Percentiles rank a stretch among this genome's conserved stretches.
Evolutionary conservation across 2,888 invertebrate genomes (phyloP).

Genomic region (Pandemis corylana): DNA sequence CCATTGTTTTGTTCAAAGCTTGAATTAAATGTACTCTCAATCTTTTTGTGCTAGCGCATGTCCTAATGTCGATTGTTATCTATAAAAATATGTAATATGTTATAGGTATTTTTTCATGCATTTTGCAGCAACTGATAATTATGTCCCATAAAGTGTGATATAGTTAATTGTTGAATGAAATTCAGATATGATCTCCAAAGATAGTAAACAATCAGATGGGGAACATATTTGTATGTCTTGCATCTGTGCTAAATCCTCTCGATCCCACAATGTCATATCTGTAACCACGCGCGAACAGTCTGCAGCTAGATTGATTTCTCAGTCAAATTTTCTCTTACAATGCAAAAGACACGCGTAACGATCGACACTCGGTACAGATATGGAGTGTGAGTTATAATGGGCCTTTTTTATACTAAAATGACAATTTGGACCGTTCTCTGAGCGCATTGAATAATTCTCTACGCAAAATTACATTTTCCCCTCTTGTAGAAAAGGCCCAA

Average conservation of each 20-base stretch:
- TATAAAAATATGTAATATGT: not conserved
- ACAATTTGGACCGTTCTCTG: constrained; percentile 32
- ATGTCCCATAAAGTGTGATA: constrained; percentile 41
- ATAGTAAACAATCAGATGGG: constrained; percentile 48
- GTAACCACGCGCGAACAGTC: constrained; percentile 70
- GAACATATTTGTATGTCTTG: constrained; percentile 62
- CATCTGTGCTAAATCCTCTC: constrained; percentile 61
- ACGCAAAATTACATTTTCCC: constrained; percentile 32
- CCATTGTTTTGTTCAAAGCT: not conserved
- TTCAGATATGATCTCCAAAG: constrained; percentile 64
- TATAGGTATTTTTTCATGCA: constrained; percentile 11
- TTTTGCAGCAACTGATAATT: constrained; percentile 26
- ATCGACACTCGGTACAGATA: constrained; percentile 76
- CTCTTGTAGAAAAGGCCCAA: constrained; percentile 46
- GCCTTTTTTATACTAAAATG: constrained; percentile 61
- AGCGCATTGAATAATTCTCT: constrained; percentile 16
- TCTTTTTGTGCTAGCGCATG: not conserved
- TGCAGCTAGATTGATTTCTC: constrained; percentile 62
- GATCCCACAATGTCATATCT: constrained; percentile 80
- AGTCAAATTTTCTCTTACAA: constrained; percentile 77
- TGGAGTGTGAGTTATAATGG: constrained; percentile 73
- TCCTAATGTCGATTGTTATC: not conserved
- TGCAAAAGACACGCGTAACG: constrained; percentile 42
- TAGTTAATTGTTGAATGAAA: constrained; percentile 29
- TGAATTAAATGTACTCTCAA: not conserved